These are phyloP conservation scores for Chrysopa pallens DNA, from an alignment of 1,140 invertebrate species.

Conservation along the genomic window DNA sequence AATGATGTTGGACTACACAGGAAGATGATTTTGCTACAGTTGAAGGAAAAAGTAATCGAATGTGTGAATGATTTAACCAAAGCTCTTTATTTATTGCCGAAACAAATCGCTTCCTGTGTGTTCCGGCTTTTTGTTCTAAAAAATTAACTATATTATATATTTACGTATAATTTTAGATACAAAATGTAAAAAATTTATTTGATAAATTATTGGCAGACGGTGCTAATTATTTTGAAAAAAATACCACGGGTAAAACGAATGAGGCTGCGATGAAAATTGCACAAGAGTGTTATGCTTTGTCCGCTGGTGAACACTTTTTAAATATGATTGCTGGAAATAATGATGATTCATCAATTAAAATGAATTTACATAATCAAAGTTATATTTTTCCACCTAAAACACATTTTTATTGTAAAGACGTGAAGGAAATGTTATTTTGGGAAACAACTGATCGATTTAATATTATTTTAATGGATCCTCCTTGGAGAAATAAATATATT, in stretches of 20 bases:
- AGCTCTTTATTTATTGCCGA: no score
- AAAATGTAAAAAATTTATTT: no score
- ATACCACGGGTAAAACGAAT: background rate
- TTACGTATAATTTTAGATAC: no score
- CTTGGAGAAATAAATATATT: slow-evolving; percentile 88
- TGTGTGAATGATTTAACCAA: no score
- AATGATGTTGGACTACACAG: no score
- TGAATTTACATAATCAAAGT: slow-evolving; percentile 5
- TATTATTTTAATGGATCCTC: slow-evolving; percentile 74
- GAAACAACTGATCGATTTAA: slow-evolving; percentile 37
- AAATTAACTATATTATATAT: no score
- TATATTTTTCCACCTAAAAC: slow-evolving; percentile 18
- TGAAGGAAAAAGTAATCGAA: no score
- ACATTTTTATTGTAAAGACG: slow-evolving; percentile 15
- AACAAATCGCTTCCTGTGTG: no score
- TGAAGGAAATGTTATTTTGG: slow-evolving; percentile 8
- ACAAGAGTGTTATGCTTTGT: slow-evolving; percentile 10
- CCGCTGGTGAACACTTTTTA: slow-evolving; percentile 5
- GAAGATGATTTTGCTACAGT: no score
- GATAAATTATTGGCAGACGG: no score
- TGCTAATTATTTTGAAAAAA: no score
- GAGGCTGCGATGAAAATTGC: slow-evolving; percentile 9
- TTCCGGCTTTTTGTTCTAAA: no score
- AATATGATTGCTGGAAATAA: slow-evolving; percentile 11
- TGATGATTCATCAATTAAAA: slow-evolving; percentile 7